Conservation (phyloP, 2,888 invertebrate genomes). For the Acronicta alni region DNA sequence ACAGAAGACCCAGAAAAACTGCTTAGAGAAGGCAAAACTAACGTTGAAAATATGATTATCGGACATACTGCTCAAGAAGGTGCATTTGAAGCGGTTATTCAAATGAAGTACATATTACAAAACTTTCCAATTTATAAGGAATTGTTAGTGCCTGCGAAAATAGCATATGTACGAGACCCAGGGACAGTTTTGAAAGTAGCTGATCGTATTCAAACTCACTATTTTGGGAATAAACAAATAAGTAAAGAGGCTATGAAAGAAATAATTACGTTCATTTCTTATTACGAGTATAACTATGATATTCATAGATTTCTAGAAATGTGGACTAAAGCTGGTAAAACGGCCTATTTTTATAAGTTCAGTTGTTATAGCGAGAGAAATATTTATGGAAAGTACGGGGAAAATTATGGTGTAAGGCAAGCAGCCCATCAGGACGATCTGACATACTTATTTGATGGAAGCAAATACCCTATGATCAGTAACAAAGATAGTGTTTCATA, state of each 20-base stretch:
- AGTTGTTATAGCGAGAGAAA: conserved; percentile 62
- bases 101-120: conserved; percentile 29
- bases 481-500: conserved; percentile 38
- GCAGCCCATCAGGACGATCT: conserved; percentile 65
- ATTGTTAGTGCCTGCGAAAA: conserved; percentile 52
- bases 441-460: conserved; percentile 61
- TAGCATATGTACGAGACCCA: conserved; percentile 41
- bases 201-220: conserved; percentile 46
- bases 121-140: conserved; percentile 42
- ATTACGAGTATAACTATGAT: conserved; percentile 38
- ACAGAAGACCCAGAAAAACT: conserved; percentile 42
- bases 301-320: conserved; percentile 45
- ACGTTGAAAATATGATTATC: conserved; percentile 89
- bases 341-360: conserved; percentile 62
- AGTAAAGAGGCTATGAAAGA: conserved; percentile 33
- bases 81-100: neutral
- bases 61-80: conserved; percentile 92
- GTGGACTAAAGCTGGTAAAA: conserved; percentile 37
- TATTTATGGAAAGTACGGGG: conserved; percentile 48
- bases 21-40: conserved; percentile 73
- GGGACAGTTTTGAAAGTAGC: conserved; percentile 44
- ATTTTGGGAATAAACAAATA: conserved; percentile 51
- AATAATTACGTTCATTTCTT: conserved; percentile 37
- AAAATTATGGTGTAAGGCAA: conserved; percentile 51
- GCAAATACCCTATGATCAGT: conserved; percentile 7